Base-by-base conservation (phyloP, 2,888 invertebrate genomes). In the Laspeyria flexula region DNA sequence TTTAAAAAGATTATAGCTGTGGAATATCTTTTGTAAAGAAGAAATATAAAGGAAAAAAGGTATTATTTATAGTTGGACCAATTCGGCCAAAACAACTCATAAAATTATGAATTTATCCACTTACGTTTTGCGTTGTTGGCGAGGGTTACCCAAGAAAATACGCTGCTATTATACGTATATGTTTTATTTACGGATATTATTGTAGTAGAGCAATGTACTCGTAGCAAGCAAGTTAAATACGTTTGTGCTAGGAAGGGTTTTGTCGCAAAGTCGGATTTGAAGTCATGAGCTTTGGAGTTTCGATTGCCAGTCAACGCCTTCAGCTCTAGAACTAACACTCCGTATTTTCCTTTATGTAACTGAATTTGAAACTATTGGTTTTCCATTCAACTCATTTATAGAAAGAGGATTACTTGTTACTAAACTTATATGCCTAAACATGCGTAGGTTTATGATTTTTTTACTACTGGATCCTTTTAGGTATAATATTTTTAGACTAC, bases 401-500 rank as follows among this genome's bases (percentile, higher is more conserved):
- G n/a, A 34, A 16, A 25, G 5, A 4, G 3, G 5, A 4, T 7
- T 21, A 21, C 21, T n/a, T n/a, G n/a, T n/a, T n/a, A 21, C 21
- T 2, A 21, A 21, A 5, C 21, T 2, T 2, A 21, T 3, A 21
- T 21, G 21, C 2, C 3, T 21, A 21, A 21, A 2, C 21, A 3
- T 7, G 9, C 25, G 9, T 7, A 4, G 25, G 1, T 25, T 7
- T 3, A 18, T 18, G 18, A 18, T 18, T 18, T 18, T 3, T 18
- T 3, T 18, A 18, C 5, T 18, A 18, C 5, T 3, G 5, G 18
- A 2, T 5, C 59, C 59, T 63, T 63, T 59, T 45, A 59, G 47
- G 55, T 62, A 42, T 42, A 59, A 59, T 47, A 43, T 43, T 30
- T 55, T 61, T 37, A 61, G 42, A 45, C 18, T 3, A 3, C 5